Evolutionary conservation across 1,140 invertebrate species (phyloP), one percentile per base, ranked within the genome.

Genomic region (Drosophila kohkoa): DNA sequence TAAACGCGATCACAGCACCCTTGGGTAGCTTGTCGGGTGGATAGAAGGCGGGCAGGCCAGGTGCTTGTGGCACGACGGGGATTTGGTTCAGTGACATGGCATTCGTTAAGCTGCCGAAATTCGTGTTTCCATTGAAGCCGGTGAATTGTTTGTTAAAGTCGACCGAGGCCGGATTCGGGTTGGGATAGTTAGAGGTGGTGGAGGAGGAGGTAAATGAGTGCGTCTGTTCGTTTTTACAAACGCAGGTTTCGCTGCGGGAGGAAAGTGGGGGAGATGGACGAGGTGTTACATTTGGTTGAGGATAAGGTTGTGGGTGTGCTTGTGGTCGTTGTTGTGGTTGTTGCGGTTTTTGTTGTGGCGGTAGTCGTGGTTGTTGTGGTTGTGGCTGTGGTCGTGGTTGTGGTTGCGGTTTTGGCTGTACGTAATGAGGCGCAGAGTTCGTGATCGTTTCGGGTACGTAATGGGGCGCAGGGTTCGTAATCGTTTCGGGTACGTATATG

Each of bases 1-100:
- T 94, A 64, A 94, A 94, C 35, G 94, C 94, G 43, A 95, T 91
- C 11, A 93, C 75, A n/a, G 93, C 93, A 49, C 92, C 92, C 32
- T 93, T 93, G 0, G 93, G 93, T 3, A 92, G 74, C 80, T 93
- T 92, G 35, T 92, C 91, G 38, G 92, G 91, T 51, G 93, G 89
- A 74, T 90, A 92, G 76, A 88, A 90, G 49, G 83, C 87, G 16
- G 89, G 87, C 59, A 89, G 79, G 35, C 91, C 91, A 13, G 91
- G 81, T 43, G 77, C 83, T 45, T 90, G 83, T 1, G 91, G 91
- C 70, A 91, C 82, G 20, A 90, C 91, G 35, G 91, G 91, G 58
- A 92, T 55, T 81, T 92, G 91, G 48, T 85, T 88, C 48, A 92
- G 81, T 77, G 90, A 90, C 90, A 92, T 92, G 57, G 90, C 80